A percentile compares a stretch with the other conserved stretches of the same genome.
phyloP scores from a whole-genome alignment of 2,113 vertebrate genomes.

The Rhynchopsitta pachyrhyncha region DNA sequence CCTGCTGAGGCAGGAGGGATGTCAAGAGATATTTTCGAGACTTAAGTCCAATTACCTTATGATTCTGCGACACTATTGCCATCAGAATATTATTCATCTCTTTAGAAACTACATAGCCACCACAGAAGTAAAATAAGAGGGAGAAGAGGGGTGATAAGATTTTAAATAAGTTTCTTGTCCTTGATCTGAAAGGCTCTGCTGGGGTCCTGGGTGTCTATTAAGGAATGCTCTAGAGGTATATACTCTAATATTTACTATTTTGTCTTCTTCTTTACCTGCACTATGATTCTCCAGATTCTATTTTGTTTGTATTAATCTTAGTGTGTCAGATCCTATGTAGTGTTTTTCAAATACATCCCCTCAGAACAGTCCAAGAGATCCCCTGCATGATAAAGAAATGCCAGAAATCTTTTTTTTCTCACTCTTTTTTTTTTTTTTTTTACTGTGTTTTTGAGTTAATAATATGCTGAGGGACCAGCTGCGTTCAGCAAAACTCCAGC shows the following conservation, averaged over 20 bases:
- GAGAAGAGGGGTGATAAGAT: not conserved
- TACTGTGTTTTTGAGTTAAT: slow-evolving; percentile 40
- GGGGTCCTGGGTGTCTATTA: not conserved
- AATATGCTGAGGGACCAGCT: slow-evolving; percentile 54
- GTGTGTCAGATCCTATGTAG: not conserved
- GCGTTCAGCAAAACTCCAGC: slow-evolving; percentile 48
- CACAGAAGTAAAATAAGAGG: not conserved
- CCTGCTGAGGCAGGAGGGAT: not conserved
- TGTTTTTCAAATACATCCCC: slow-evolving; percentile 21
- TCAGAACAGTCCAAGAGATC: slow-evolving; percentile 16
- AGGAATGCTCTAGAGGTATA: not conserved
- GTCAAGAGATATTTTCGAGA: not conserved
- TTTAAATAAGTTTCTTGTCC: not conserved
- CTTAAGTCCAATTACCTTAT: not conserved
- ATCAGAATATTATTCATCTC: not conserved
- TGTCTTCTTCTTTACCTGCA: not conserved
- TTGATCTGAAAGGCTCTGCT: not conserved
- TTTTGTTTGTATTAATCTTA: not conserved
- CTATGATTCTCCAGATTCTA: not conserved
- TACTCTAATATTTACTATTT: not conserved
- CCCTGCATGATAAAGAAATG: slow-evolving; percentile 5
- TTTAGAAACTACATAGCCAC: not conserved
- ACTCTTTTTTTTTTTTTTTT: not conserved
- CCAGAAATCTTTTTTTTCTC: not conserved
- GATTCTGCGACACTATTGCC: not conserved